A percentile compares a stretch with the other conserved stretches of the same genome.
phyloP scores from a whole-genome alignment of 1,140 invertebrate genomes.

The Polypedilum vanderplanki region DNA sequence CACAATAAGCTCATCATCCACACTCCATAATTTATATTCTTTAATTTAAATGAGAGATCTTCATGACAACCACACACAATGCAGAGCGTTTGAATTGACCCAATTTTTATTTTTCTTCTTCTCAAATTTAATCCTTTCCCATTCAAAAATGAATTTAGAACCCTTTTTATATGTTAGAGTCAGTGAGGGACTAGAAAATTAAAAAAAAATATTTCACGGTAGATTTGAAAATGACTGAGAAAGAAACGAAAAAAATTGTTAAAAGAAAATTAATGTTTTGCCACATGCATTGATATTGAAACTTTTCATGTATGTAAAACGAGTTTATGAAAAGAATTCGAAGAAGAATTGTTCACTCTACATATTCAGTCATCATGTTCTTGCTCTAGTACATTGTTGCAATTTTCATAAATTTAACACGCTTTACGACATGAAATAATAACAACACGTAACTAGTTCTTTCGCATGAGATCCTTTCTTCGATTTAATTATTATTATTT shows the following conservation, averaged over 20 bases:
- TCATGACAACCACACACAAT: neutral
- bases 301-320: neutral
- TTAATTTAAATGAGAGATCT: neutral
- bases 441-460: conserved; percentile 1
- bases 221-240: neutral
- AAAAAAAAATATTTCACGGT: neutral
- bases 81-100: neutral
- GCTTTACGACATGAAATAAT: neutral
- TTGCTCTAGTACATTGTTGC: neutral
- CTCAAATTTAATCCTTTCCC: neutral
- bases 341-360: neutral
- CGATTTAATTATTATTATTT: neutral
- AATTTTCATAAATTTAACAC: conserved; percentile 15
- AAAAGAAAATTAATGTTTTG: neutral
- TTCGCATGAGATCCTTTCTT: neutral
- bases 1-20: no score
- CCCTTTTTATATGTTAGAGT: neutral
- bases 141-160: neutral
- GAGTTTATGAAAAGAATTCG: neutral
- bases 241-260: neutral
- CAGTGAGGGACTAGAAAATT: neutral
- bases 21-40: no score
- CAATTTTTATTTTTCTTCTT: neutral
- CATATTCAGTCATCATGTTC: neutral
- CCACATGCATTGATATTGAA: neutral